phyloP scores from a whole-genome alignment of 2,113 vertebrate species.

The Colistium nudipinnis region DNA sequence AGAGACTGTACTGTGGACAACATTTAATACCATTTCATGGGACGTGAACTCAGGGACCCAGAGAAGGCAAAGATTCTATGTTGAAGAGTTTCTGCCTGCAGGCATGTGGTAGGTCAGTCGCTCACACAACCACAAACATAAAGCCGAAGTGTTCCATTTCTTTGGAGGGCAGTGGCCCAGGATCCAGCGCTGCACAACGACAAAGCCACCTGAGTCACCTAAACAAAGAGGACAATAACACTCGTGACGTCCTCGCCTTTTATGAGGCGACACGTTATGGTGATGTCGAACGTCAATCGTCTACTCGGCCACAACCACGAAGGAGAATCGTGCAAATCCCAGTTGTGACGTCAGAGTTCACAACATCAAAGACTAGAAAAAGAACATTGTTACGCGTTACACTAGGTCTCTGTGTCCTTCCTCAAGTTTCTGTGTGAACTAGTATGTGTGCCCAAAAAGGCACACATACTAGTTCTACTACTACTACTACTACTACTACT shows the following conservation, averaged over 20 bases:
- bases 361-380: neutral
- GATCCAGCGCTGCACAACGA: neutral
- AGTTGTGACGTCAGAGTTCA: slow-evolving; percentile 9
- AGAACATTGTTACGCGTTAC: neutral
- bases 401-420: no score
- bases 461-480: no score
- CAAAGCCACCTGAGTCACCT: slow-evolving; percentile 4
- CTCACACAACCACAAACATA: neutral
- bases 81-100: neutral
- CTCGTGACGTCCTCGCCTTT: slow-evolving; percentile 26
- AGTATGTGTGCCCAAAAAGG: no score
- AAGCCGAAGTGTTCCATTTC: neutral
- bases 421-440: no score
- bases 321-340: slow-evolving; percentile 30
- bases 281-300: slow-evolving; percentile 33
- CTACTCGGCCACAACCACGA: slow-evolving; percentile 1
- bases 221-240: slow-evolving; percentile 33
- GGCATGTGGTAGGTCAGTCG: neutral
- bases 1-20: neutral
- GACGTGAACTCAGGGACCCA: neutral
- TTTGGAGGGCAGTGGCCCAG: slow-evolving; percentile 1
- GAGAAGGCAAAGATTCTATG: no score
- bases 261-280: slow-evolving; percentile 33
- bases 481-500: no score
- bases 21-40: neutral